A percentile compares a stretch with the other conserved stretches of the same genome.
Conservation (phyloP, 2,113 vertebrate genomes). For the Pelusios castaneus region DNA sequence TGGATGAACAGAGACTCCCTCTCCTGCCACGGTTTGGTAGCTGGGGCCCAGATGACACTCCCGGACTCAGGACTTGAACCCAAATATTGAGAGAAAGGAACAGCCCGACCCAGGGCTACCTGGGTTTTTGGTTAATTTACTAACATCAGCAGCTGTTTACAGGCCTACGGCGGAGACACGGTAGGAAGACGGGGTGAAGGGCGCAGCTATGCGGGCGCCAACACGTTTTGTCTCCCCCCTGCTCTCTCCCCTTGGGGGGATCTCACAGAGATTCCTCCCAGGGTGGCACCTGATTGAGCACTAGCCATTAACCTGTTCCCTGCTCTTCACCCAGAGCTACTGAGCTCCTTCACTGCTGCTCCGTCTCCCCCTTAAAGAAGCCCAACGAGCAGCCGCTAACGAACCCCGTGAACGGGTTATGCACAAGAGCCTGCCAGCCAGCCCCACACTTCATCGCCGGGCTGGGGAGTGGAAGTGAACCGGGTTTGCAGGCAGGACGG, state of each 20-base stretch:
- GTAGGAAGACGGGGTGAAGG: neutral
- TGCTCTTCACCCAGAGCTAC: neutral
- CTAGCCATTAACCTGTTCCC: neutral
- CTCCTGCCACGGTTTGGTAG: neutral
- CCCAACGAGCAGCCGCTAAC: neutral
- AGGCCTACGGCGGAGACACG: neutral
- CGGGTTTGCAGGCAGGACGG: neutral
- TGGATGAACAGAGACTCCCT: neutral
- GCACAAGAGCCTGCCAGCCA: neutral
- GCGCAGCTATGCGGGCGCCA: neutral
- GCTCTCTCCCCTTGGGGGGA: neutral
- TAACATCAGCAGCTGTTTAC: neutral
- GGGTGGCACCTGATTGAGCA: conserved; percentile 42
- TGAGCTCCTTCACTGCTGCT: conserved; percentile 43
- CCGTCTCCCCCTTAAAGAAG: neutral
- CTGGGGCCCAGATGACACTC: neutral
- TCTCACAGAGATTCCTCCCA: conserved; percentile 1
- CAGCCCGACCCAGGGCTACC: accelerated
- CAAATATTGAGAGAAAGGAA: neutral
- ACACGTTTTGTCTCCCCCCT: neutral
- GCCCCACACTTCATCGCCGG: neutral
- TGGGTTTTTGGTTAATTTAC: neutral
- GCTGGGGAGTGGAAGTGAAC: neutral
- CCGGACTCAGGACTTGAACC: accelerated
- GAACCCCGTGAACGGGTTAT: neutral